Base-by-base conservation (phyloP, 2,888 invertebrate species). In the Palloptera scutellata region DNA sequence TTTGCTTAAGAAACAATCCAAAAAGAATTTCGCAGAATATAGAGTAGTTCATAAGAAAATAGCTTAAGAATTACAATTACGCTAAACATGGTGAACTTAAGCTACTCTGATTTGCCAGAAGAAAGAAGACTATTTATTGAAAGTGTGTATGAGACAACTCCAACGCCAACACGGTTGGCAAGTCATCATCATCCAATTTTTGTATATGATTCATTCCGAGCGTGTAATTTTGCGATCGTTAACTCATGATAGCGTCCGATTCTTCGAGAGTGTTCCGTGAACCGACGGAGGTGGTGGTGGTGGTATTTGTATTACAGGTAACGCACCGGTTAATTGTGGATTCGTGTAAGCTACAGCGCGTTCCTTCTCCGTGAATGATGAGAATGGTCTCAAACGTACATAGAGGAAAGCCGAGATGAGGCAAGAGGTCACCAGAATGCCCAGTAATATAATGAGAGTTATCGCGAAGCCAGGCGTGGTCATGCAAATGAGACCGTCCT, bases 391-490 rank as follows among this genome's bases (percentile, higher is more conserved):
- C 77, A 95, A 87, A 76, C 93, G 90, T 57, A 95, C 88, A 84
- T 94, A 96, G 17, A 96, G 87, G 77, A 96, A 91, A 20, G 94
- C 93, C 61, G 96, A 95, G 73, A 95, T 88, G 43, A 94, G 87
- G 81, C 95, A 96, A 11, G 96, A 95, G 68, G 92, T 90, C 66
- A 96, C 86, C 74, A 96, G 86, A 62, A 96, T 92, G 64, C 91
- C 92, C 68, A 96, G 87, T 30, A 96, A 88, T 58, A 96, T 89
- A 61, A 95, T 90, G 41, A 96, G 87, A 41, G 95, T 94, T 43
- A 94, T 92, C 51, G 95, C 92, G 79, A 96, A 96, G 12, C 96
- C 95, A n/a, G 95, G 93, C 5, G 95, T 95, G 0, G 96, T 95
- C 95, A 96, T 95, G 85, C 96, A 96, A 73, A 96, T 95, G 70